phyloP scores from a whole-genome alignment of 1,140 invertebrate genomes.

The Drosophila suzukii region DNA sequence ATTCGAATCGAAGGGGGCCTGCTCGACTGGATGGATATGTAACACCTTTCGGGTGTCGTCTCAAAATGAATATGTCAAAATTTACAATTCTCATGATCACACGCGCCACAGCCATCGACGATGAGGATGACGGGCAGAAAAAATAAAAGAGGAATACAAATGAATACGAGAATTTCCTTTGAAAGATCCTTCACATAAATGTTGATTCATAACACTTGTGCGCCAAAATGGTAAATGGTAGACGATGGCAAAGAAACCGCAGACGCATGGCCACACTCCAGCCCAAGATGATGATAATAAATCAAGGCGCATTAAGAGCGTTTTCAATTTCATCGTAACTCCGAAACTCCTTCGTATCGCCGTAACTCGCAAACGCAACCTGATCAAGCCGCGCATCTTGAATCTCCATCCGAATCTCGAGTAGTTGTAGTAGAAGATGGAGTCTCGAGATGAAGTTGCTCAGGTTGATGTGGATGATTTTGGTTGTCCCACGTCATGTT shows the following conservation, averaged over 20 bases:
- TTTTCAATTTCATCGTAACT: conserved; percentile 77
- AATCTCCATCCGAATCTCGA: conserved; percentile 31
- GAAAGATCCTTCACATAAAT: conserved; percentile 69
- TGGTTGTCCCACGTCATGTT: conserved; percentile 75
- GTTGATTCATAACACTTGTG: conserved; percentile 70
- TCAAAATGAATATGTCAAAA: conserved; percentile 81
- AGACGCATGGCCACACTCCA: conserved; percentile 48
- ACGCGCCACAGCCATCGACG: conserved; percentile 37
- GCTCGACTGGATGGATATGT: conserved; percentile 55
- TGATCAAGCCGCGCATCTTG: conserved; percentile 38
- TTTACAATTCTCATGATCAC: conserved; percentile 67
- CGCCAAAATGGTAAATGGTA: conserved; percentile 37
- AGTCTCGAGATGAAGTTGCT: conserved; percentile 53
- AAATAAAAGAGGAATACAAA: background rate
- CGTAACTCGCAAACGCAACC: conserved; percentile 49
- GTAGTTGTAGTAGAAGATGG: conserved; percentile 37
- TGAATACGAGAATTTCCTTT: conserved; percentile 47
- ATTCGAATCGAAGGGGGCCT: conserved; percentile 17
- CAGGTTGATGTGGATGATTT: conserved; percentile 40
- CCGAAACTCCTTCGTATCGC: background rate
- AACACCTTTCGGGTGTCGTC: conserved; percentile 72
- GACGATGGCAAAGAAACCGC: conserved; percentile 43
- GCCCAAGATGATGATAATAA: conserved; percentile 65
- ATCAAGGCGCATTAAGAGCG: conserved; percentile 78
- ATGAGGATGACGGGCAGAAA: conserved; percentile 38